Conservation (phyloP, 1,140 invertebrate species). For the Capitella teleta region DNA sequence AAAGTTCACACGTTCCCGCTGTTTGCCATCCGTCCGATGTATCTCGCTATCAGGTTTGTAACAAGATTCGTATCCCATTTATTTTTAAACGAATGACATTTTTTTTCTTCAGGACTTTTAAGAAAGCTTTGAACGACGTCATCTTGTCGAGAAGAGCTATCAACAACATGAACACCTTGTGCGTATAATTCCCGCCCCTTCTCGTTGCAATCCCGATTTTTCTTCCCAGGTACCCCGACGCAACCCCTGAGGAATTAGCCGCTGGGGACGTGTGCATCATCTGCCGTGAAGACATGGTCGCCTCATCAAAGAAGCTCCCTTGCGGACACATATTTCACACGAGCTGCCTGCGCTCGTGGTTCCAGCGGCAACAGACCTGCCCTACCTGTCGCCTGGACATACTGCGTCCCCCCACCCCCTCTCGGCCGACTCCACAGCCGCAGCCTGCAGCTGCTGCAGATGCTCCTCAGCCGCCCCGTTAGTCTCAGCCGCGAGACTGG, state of each 20-base stretch:
- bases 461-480: no score
- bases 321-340: conserved; percentile 99
- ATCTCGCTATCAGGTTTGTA: conserved; percentile 91
- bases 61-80: no score
- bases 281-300: conserved; percentile 83
- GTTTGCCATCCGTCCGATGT: conserved; percentile 98
- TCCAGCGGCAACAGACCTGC: conserved; percentile 98
- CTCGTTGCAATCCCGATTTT: neutral
- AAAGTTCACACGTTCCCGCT: conserved; percentile 93
- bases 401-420: conserved; percentile 44
- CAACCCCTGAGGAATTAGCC: conserved; percentile 83
- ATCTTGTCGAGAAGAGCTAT: conserved; percentile 92
- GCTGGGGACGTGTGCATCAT: conserved; percentile 97
- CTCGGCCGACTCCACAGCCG: conserved; percentile 16
- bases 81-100: no score
- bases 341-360: conserved; percentile 96
- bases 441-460: conserved; percentile 11
- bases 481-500: no score
- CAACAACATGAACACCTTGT: conserved; percentile 94
- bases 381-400: conserved; percentile 97
- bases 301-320: conserved; percentile 76
- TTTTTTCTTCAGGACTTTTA: conserved; percentile 67
- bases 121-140: conserved; percentile 95
- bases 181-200: conserved; percentile 19
- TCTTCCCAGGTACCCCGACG: conserved; percentile 65